Conservation (phyloP, 2,113 vertebrate genomes). For the Megaceryle maxima region DNA sequence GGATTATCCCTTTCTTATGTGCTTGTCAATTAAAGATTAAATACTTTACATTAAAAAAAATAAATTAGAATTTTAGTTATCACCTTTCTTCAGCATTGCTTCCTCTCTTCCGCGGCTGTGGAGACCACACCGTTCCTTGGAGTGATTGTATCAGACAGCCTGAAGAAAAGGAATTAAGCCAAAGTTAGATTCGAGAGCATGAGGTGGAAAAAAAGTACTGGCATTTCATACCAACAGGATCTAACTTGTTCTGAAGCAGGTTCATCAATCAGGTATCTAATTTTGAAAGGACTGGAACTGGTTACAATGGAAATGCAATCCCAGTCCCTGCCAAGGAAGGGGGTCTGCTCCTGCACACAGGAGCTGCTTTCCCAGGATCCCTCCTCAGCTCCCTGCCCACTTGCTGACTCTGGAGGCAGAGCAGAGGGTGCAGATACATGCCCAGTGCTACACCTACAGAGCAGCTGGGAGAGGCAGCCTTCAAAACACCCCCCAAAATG, state of each 20-base stretch:
- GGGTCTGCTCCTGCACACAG: background rate
- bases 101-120: background rate
- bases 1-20: background rate
- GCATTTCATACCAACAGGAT: background rate
- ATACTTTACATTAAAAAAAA: background rate
- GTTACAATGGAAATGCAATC: too few relatives aligned
- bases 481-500: background rate
- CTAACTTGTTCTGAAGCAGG: background rate
- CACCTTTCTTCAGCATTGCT: background rate
- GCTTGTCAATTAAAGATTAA: background rate
- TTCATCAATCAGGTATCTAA: background rate
- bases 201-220: background rate
- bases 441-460: fast-evolving
- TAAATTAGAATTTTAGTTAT: background rate
- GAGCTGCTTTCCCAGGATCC: background rate
- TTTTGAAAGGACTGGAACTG: background rate
- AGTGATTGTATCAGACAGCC: background rate
- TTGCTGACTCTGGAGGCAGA: background rate
- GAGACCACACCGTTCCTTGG: background rate
- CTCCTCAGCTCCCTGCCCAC: background rate
- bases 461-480: background rate
- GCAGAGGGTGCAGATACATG: background rate
- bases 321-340: background rate
- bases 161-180: background rate
- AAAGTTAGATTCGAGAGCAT: background rate